Evolutionary conservation across 2,797 vertebrate species (phyloP), one percentile per base, ranked within the genome.

Genomic region (Nothura maculosa): DNA sequence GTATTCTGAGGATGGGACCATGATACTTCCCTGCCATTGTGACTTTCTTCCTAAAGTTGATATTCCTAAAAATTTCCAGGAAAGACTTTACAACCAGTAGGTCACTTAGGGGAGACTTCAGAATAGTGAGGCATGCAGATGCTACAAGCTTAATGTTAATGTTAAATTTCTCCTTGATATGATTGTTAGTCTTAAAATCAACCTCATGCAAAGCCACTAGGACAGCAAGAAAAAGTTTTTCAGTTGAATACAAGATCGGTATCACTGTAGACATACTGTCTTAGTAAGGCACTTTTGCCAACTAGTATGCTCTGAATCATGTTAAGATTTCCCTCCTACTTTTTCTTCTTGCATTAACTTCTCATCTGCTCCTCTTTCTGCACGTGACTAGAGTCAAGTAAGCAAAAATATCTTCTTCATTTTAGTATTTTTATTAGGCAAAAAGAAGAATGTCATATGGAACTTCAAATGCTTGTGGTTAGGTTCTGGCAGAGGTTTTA

Each of bases 121-220:
- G 10, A 40, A 19, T 52, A 48, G 24, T 1, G 30, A 28, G 36
- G 12, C 34, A 61, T 60, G 30, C 7, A 80, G 69, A 91, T 57
- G 64, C 11, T 34, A 68, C 20, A 76, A 22, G 34, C 6, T 12
- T 40, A 86, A 72, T 3, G 81, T 89, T 57, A 76, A 28, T 12
- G 15, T 84, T 63, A 85, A 63, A 92, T 87, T 80, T 81, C 57
- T 63, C 21, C 86, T 84, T 91, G 27, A 60, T 76, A 40, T 40
- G 22, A 36, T 55, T 67, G 43, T 5, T 76, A 82, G 88, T 88
- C 55, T 84, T 81, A 73, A 88, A 79, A 85, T 64, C 68, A 90
- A 55, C 47, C 9, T 63, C 25, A n/a, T 63, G 15, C 36, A 80
- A 82, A 82, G 40, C 19, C 57, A 54, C 19, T 68, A 48, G 30